Evolutionary conservation across 1,140 invertebrate genomes (phyloP), one percentile per base, ranked within the genome.

Genomic region (Harlomillsia oculata): DNA sequence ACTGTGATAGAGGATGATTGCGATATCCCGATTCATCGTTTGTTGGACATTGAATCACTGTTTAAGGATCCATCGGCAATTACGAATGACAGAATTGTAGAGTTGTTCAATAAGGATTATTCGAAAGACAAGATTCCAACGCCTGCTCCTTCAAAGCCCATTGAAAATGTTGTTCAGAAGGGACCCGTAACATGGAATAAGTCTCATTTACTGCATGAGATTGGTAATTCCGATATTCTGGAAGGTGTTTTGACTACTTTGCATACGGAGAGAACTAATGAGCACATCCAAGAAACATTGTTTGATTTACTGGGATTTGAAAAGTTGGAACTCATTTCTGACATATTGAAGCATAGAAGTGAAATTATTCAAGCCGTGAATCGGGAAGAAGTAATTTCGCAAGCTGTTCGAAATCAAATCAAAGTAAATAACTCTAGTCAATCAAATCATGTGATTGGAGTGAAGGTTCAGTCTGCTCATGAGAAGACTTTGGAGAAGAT

Each of bases 231-330:
- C 3, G 76, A 84, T 48, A 77, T 87, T 45, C 65, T 77, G 5
- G 74, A 75, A 34, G 76, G 77, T 2, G 73, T 88, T 4, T 71
- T 81, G 3, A 72, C 74, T 4, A 76, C 80, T 14, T 68, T 84
- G 1, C 76, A 79, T 55, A 80, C 84, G 1, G 74, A 77, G 39
- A 77, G 77, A 65, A 76, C 74, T 34, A 78, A 82, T 67, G 81
- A 86, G 66, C 84, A 86, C 67, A 70, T 91, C 53, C 85, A 93
- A 69, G 87, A 84, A 48, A 66, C 80, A 70, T 71, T 97, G 6
- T 85, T 94, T 72, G 90, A 95, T 63, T 71, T 94, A 18, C 75
- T 87, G 51, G 89, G 92, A 5, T 91, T 84, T 73, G 87, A 93
- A 64, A 75, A 87, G 63, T 85, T 96, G 70, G 86, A 90, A 66